Evolutionary conservation across 2,797 vertebrate genomes (phyloP).

Genomic region (Rhyacichthys aspro): DNA sequence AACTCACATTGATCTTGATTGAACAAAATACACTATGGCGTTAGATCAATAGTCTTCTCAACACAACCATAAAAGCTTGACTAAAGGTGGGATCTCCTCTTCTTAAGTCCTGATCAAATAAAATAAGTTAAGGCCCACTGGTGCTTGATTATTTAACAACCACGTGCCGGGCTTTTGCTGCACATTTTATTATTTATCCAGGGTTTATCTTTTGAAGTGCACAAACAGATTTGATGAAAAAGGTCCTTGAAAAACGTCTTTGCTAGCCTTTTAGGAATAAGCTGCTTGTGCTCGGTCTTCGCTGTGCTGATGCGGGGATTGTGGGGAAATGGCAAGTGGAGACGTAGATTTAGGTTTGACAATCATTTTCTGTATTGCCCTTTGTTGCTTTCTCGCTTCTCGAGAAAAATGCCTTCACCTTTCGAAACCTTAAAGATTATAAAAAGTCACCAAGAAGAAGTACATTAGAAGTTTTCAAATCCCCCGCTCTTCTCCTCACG

Average conservation of each 20-base stretch:
- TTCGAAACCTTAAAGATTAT: slow-evolving; percentile 4
- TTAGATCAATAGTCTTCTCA: slow-evolving; percentile 27
- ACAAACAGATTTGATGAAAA: slow-evolving; percentile 7
- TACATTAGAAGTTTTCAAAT: not conserved
- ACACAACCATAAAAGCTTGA: slow-evolving; percentile 2
- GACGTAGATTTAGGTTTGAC: slow-evolving; percentile 8
- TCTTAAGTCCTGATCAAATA: slow-evolving; percentile 16
- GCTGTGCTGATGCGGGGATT: not conserved
- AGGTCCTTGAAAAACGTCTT: slow-evolving; percentile 20
- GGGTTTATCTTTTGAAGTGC: slow-evolving; percentile 10
- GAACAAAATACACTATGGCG: slow-evolving; percentile 9
- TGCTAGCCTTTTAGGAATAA: slow-evolving; percentile 7
- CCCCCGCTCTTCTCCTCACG: not conserved
- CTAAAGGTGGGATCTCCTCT: slow-evolving; percentile 12
- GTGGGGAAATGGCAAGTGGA: slow-evolving; percentile 2
- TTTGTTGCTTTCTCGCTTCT: slow-evolving; percentile 13
- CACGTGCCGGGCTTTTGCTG: slow-evolving; percentile 8
- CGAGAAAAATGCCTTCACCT: slow-evolving; percentile 5
- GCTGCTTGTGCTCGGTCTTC: slow-evolving; percentile 18
- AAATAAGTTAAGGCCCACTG: slow-evolving; percentile 15
- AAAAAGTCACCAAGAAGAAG: not conserved
- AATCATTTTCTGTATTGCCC: not conserved
- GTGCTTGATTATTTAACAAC: slow-evolving; percentile 32
- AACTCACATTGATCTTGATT: slow-evolving; percentile 17
- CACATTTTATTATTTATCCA: slow-evolving; percentile 33